Base-by-base conservation (phyloP, 1,140 invertebrate genomes). In the Heterodera schachtii region DNA sequence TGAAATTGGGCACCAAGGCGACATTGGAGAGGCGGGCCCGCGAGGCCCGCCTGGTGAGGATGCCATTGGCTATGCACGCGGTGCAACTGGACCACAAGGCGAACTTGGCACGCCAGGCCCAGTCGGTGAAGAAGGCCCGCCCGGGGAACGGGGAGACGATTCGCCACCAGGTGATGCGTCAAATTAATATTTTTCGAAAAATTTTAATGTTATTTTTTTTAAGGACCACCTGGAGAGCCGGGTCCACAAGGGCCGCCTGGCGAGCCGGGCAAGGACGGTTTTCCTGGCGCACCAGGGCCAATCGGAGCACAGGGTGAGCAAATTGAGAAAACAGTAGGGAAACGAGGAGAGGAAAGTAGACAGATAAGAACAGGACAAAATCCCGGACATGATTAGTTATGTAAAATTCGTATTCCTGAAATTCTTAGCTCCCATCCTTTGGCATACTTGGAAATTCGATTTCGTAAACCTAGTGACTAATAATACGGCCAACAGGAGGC, bases 91-190 rank as follows among this genome's bases (percentile, higher is more conserved):
- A 6, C 76, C 83, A n/a, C 84, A 85, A 49, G 83, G 83, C 31
- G 84, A 84, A 43, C 31, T 78, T 46, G 83, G 83, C 46, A 52
- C 78, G 11, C n/a, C 78, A 31, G 83, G 83, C 9, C 31, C 46
- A 11, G 73, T 57, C n/a, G 83, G 83, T 41, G 83, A 84, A 16
- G 83, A 84, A 81, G 83, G 83, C 21, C 74, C 47, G n/a, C 83
- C 83, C 19, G 83, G 83, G 11, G 84, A 84, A 11, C 81, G 83
- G 6, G 83, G 83, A 3, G 83, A 84, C 81, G 83, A 84, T 80
- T 84, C 83, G 16, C 44, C 73, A 3, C 83, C 82, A 19, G 81
- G 81, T 82, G 73, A 19, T 11, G 31, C n/a, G 21, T 11, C 6
- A 19, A 31, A 19, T 4, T 13, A 46, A 43, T 7, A 46, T 71